Evolutionary conservation across 2,797 vertebrate species (phyloP).

Genomic region (Melanogrammus aeglefinus): DNA sequence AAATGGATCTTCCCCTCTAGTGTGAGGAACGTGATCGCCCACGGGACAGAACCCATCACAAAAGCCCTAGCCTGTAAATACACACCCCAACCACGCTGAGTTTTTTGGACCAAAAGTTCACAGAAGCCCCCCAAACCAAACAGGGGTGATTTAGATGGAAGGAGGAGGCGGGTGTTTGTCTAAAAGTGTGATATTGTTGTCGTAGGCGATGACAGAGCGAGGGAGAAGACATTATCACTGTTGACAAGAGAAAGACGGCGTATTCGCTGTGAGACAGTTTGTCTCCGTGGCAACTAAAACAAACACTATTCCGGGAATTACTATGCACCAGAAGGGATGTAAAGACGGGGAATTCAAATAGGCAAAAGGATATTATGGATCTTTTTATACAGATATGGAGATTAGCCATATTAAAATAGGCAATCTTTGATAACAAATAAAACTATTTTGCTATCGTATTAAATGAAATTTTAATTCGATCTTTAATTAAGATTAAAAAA

Average conservation of each 20-base stretch:
- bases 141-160: constrained; percentile 25
- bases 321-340: constrained; percentile 46
- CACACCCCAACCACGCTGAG: not conserved
- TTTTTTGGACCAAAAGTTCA: not conserved
- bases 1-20: not conserved
- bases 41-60: not conserved
- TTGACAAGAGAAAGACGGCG: constrained; percentile 13
- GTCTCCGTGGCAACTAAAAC: constrained; percentile 23
- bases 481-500: not conserved
- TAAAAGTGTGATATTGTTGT: constrained; percentile 23
- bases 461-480: not conserved
- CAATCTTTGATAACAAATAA: not conserved
- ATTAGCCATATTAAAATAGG: not conserved
- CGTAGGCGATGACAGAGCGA: constrained; percentile 24
- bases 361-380: not conserved
- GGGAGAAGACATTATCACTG: constrained; percentile 31
- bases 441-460: not conserved
- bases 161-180: constrained; percentile 16
- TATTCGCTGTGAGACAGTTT: constrained; percentile 3
- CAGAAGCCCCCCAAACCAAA: constrained; percentile 14
- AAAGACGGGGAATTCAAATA: constrained; percentile 39
- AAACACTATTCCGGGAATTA: constrained; percentile 35
- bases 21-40: not conserved
- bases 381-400: not conserved
- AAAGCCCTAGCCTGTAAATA: not conserved